Evolutionary conservation across 2,113 vertebrate genomes (phyloP).

Genomic region (Plotosus lineatus): DNA sequence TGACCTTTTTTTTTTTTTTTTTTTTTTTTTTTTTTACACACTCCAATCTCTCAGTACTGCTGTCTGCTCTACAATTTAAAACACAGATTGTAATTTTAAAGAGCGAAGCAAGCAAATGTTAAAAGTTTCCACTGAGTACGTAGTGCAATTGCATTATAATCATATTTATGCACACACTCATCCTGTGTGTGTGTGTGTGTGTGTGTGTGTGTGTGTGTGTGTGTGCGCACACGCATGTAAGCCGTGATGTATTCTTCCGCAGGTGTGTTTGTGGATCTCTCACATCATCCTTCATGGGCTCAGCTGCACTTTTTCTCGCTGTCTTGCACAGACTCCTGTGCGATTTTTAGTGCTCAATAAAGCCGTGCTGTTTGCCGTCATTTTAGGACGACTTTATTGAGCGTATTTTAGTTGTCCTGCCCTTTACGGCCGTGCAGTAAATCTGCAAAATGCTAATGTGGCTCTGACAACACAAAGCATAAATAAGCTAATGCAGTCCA

Average conservation of each 20-base stretch:
- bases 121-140: slow-evolving; percentile 4
- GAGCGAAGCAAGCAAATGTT: slow-evolving; percentile 19
- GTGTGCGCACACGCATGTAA: background rate
- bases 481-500: slow-evolving; percentile 56
- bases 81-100: background rate
- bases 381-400: slow-evolving; percentile 57
- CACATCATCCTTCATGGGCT: slow-evolving; percentile 20
- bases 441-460: slow-evolving; percentile 60
- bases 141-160: slow-evolving; percentile 25
- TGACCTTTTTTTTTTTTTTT: no score
- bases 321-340: slow-evolving; percentile 37
- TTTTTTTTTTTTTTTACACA: no score
- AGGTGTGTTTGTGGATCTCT: slow-evolving; percentile 17
- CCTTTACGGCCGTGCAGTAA: slow-evolving; percentile 54
- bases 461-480: slow-evolving; percentile 54
- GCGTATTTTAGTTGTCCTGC: slow-evolving; percentile 56
- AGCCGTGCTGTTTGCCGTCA: slow-evolving; percentile 29
- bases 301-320: slow-evolving; percentile 10
- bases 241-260: background rate
- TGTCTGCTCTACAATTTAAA: background rate
- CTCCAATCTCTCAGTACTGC: background rate
- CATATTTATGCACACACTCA: background rate
- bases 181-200: background rate
- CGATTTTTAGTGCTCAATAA: slow-evolving; percentile 54
- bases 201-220: background rate